Evolutionary conservation across 2,888 invertebrate genomes (phyloP).

Genomic region (Rhagophthalmus giganteus): DNA sequence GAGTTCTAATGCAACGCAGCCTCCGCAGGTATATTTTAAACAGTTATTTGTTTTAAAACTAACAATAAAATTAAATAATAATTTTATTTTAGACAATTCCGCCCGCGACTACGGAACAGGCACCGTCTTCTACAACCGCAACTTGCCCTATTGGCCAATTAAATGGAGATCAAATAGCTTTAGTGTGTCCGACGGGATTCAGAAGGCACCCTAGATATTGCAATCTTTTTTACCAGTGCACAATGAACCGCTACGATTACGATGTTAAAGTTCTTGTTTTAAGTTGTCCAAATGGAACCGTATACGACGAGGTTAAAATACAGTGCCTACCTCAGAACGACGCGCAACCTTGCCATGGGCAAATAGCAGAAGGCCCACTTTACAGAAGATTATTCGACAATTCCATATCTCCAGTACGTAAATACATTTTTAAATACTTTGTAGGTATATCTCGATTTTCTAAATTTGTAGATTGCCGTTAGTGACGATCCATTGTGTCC

Average conservation of each 20-base stretch:
- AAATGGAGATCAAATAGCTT: conserved; percentile 70
- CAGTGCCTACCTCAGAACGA: conserved; percentile 71
- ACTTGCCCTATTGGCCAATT: conserved; percentile 61
- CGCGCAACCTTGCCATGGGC: conserved; percentile 62
- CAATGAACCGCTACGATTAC: conserved; percentile 64
- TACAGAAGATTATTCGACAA: conserved; percentile 60
- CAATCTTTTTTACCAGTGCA: conserved; percentile 83
- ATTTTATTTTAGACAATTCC: background rate
- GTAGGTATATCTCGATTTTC: conserved; percentile 1
- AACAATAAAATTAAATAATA: no score
- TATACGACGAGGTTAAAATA: conserved; percentile 72
- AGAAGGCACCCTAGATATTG: conserved; percentile 81
- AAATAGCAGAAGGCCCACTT: conserved; percentile 60
- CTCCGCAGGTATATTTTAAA: no score
- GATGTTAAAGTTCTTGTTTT: conserved; percentile 75
- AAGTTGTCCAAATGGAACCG: conserved; percentile 75
- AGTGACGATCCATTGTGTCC: conserved; percentile 65
- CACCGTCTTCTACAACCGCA: conserved; percentile 29
- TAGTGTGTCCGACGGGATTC: conserved; percentile 82
- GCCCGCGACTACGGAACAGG: background rate
- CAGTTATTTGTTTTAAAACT: no score
- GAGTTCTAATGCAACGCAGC: no score
- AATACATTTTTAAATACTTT: background rate
- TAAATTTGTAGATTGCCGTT: conserved; percentile 65
- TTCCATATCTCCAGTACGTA: conserved; percentile 65